Percentiles rank a stretch among this genome's conserved stretches.
These are phyloP conservation scores for Catharus minimus DNA, from an alignment of 2,113 vertebrate species.

Conservation along the genomic window DNA sequence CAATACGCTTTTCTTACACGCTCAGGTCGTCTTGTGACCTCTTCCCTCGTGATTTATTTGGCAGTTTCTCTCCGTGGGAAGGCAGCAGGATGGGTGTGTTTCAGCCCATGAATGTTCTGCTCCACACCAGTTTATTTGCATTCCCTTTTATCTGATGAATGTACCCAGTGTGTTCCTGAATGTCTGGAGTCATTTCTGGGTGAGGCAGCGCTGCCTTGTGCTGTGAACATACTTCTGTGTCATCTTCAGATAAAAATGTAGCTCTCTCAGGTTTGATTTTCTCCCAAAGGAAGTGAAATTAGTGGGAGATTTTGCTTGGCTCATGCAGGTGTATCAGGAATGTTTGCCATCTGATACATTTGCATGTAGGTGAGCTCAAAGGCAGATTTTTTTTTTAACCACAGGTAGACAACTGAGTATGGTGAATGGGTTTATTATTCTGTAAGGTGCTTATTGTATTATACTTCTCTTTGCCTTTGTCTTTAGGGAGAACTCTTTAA, in stretches of 20 bases:
- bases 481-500: slow-evolving; percentile 44
- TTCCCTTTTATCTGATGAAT: neutral
- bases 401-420: neutral
- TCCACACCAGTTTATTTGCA: neutral
- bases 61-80: neutral
- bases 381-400: neutral
- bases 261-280: neutral
- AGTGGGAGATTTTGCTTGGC: neutral
- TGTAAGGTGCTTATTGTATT: slow-evolving; percentile 39
- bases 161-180: neutral
- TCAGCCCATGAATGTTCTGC: neutral
- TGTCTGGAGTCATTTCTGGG: neutral
- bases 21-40: neutral
- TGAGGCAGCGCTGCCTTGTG: neutral
- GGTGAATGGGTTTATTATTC: slow-evolving; percentile 56
- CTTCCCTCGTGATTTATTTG: slow-evolving; percentile 17
- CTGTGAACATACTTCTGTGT: neutral
- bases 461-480: slow-evolving; percentile 12
- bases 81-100: slow-evolving; percentile 12
- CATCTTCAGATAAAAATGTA: neutral
- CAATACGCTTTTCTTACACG: fast-evolving
- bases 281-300: neutral
- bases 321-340: neutral
- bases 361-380: neutral
- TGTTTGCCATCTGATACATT: neutral